These are phyloP conservation scores for Odocoileus virginianus DNA, from an alignment of 2,113 vertebrate species.

Conservation along the genomic window DNA sequence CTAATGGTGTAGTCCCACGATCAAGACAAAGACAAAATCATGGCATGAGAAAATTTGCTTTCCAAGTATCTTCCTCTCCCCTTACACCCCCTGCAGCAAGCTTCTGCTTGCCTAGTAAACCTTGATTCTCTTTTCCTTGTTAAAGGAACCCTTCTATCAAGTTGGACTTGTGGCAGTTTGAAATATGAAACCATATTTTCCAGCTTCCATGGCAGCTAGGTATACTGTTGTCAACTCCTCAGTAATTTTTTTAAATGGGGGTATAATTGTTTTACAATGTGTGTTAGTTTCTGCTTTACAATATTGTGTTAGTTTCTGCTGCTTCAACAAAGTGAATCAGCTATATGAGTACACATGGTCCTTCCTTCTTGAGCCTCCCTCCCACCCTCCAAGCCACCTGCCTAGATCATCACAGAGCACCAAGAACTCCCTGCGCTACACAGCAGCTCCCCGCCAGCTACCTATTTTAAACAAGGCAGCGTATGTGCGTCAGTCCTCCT, in stretches of 20 bases:
- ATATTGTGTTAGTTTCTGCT: background rate
- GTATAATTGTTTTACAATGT: background rate
- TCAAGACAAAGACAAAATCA: constrained; percentile 27
- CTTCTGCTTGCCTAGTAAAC: background rate
- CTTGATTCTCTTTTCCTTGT: background rate
- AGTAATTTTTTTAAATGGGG: background rate
- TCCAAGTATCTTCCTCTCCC: background rate
- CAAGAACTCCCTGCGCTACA: background rate
- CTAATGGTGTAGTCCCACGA: background rate
- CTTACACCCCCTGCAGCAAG: background rate
- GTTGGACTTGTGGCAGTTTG: background rate
- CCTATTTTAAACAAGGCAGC: background rate
- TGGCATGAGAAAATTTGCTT: background rate
- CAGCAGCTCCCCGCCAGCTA: rapidly evolving
- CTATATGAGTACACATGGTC: background rate
- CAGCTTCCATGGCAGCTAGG: background rate
- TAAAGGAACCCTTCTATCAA: background rate
- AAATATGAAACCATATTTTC: background rate
- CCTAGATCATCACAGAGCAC: background rate
- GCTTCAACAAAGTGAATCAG: background rate
- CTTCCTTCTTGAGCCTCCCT: background rate
- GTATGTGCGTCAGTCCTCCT: rapidly evolving
- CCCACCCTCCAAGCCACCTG: background rate
- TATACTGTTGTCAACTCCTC: background rate
- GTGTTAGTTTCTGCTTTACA: background rate